phyloP scores from a whole-genome alignment of 2,113 vertebrate species.

The Phrynocephalus versicolor region DNA sequence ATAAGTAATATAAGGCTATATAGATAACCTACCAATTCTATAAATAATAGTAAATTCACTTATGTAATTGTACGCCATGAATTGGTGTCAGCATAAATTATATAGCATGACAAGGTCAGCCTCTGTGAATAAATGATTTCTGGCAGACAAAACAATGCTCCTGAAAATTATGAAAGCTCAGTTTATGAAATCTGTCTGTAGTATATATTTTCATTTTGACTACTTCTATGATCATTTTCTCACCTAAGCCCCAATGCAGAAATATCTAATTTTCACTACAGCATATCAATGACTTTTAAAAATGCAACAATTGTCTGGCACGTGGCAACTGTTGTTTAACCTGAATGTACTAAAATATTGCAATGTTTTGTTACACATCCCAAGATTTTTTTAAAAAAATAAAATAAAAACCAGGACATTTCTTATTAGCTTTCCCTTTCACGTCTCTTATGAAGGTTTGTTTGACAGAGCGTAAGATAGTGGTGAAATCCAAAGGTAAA shows the following conservation, averaged over 20 bases:
- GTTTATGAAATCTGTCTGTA: conserved; percentile 67
- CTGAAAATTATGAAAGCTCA: conserved; percentile 61
- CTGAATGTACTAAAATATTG: conserved; percentile 80
- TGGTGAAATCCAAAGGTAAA: conserved; percentile 86
- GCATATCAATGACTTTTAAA: conserved; percentile 57
- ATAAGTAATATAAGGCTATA: background rate
- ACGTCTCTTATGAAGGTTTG: conserved; percentile 76
- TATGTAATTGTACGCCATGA: background rate
- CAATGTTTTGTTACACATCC: conserved; percentile 80
- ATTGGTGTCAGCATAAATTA: background rate
- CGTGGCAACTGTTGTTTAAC: conserved; percentile 66
- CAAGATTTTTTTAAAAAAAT: conserved; percentile 65
- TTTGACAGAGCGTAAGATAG: conserved; percentile 75
- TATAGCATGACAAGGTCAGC: conserved; percentile 8
- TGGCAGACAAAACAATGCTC: conserved; percentile 53
- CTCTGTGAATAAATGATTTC: conserved; percentile 46
- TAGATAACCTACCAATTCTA: background rate
- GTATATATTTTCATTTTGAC: conserved; percentile 65
- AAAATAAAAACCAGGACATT: conserved; percentile 61
- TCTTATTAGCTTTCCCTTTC: conserved; percentile 81
- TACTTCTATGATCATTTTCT: conserved; percentile 63
- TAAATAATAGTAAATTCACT: background rate
- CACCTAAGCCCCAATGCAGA: conserved; percentile 46
- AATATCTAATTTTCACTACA: conserved; percentile 77
- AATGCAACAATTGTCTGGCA: conserved; percentile 65